Evolutionary conservation across 2,888 invertebrate genomes (phyloP), one percentile per base, ranked within the genome.

Genomic region (Muscina levida): DNA sequence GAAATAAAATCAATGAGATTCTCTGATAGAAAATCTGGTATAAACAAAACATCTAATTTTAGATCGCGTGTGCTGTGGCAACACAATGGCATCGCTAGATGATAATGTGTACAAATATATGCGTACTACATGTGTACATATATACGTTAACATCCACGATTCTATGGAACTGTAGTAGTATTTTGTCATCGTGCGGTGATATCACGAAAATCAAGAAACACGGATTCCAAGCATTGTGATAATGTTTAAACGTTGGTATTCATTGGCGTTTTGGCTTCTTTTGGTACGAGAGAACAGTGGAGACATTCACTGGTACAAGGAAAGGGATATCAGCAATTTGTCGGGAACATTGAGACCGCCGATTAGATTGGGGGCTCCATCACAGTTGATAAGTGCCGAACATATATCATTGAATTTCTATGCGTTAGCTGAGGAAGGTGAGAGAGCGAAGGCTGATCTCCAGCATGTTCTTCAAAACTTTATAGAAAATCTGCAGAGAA

Each of bases 391-490:
- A 6, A 83, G 74, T 46, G 86, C 85, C 48, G 86, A 86, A 22
- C 85, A 87, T 17, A 85, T 89, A 79, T 85, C 89, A 1, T 53
- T 84, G 3, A 66, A 85, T 10, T 90, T 88, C 74, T 89, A 85
- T 65, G 72, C 79, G 57, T 71, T 85, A 2, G 81, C 87, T 10
- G 77, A 82, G 39, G 62, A 66, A n/a, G 85, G 87, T 0, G 87
- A 88, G 19, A 31, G 15, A 4, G 83, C 85, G 0, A 88, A 89
- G 72, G 82, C 78, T 44, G 70, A 71, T 5, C 70, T 89, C 8
- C 88, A 87, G 70, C 77, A 73, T 59, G 83, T 84, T 2, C 79
- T 90, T 8, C 83, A 84, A 4, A 85, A 86, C 51, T 88, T 89
- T 74, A 56, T 86, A 1, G 86, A 88, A 66, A 85, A 86, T 44